phyloP scores from a whole-genome alignment of 2,888 invertebrate genomes.

The Unio delphinus region DNA sequence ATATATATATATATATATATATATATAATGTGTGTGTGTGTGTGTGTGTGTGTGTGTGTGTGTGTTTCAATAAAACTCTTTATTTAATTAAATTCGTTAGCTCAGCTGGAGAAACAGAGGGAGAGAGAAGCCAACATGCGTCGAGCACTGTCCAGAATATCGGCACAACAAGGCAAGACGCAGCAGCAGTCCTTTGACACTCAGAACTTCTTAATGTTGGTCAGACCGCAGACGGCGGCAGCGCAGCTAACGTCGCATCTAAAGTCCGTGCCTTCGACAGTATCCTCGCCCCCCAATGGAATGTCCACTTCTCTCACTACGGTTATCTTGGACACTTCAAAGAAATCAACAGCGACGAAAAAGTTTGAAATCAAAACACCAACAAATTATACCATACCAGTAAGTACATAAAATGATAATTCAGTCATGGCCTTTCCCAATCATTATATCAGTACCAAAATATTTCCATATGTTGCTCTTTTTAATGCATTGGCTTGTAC shows the following conservation, averaged over 20 bases:
- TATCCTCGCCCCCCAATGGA: conserved; percentile 6
- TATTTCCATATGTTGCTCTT: too few relatives aligned
- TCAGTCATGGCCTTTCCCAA: not conserved
- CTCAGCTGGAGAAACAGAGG: conserved; percentile 39
- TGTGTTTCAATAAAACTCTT: not conserved
- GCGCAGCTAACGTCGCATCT: conserved; percentile 7
- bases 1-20: too few relatives aligned
- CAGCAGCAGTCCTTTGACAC: too few relatives aligned
- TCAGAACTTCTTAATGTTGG: too few relatives aligned
- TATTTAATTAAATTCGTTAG: conserved; percentile 16
- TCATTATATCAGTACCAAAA: not conserved
- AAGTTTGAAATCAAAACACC: conserved; percentile 49
- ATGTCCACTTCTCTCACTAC: conserved; percentile 10
- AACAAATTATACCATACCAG: conserved; percentile 45
- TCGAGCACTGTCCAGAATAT: conserved; percentile 25
- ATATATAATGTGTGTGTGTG: too few relatives aligned
- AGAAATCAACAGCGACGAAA: conserved; percentile 19
- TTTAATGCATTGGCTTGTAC: too few relatives aligned
- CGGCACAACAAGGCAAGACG: conserved; percentile 2
- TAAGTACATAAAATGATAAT: conserved; percentile 14
- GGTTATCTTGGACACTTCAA: conserved; percentile 12
- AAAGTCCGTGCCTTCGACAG: not conserved
- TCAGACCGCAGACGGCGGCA: not conserved
- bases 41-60: too few relatives aligned
- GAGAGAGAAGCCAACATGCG: conserved; percentile 23